Evolutionary conservation across 2,888 invertebrate genomes (phyloP).

Genomic region (Drosophila rellima): DNA sequence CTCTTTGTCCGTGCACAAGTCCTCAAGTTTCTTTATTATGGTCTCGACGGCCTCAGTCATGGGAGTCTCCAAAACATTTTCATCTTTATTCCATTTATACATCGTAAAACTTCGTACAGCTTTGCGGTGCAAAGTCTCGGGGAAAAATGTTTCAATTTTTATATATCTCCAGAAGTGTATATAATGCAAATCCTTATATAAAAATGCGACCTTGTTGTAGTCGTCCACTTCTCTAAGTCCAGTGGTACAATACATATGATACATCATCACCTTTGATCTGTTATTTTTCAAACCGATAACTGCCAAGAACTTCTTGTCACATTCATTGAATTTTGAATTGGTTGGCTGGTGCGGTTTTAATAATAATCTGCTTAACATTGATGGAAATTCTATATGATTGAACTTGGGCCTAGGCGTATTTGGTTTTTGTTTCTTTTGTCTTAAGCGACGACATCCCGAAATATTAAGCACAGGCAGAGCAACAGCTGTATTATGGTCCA

Average conservation of each 20-base stretch:
- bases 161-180: conserved; percentile 2
- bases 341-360: conserved; percentile 4
- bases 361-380: conserved; percentile 12
- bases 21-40: neutral
- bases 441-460: neutral
- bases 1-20: neutral
- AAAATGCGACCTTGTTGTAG: neutral
- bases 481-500: neutral
- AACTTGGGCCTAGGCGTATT: neutral
- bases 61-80: conserved; percentile 34
- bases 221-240: conserved; percentile 9
- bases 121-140: conserved; percentile 23
- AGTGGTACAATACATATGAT: conserved; percentile 37
- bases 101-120: conserved; percentile 26
- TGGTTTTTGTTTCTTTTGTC: conserved; percentile 1
- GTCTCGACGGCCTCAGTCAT: conserved; percentile 12
- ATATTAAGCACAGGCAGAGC: neutral
- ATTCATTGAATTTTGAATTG: neutral
- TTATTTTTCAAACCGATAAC: conserved; percentile 21
- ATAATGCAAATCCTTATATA: conserved; percentile 26
- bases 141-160: conserved; percentile 5
- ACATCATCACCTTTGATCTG: conserved; percentile 6
- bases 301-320: conserved; percentile 10
- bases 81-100: conserved; percentile 40
- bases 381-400: neutral